Conservation (phyloP, 2,113 vertebrate genomes). For the Syngnathus floridae region DNA sequence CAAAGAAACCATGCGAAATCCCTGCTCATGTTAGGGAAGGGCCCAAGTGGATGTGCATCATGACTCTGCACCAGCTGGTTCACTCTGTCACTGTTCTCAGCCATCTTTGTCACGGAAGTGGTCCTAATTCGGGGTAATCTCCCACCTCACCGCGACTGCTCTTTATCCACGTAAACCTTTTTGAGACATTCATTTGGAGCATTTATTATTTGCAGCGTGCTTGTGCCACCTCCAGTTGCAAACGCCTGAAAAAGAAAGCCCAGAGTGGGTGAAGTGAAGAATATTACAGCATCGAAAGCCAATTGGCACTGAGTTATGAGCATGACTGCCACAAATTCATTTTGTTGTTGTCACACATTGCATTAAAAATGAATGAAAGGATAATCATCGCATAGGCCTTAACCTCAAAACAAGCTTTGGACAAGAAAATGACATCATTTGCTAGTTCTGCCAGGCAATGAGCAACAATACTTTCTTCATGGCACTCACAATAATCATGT, state of each 20-base stretch:
- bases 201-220: not conserved
- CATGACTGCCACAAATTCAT: not conserved
- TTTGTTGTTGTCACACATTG: not conserved
- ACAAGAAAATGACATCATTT: conserved; percentile 1
- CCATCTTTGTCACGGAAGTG: not conserved
- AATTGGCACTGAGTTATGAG: not conserved
- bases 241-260: not conserved
- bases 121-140: not conserved
- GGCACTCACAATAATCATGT: conserved; percentile 8
- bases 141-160: not conserved
- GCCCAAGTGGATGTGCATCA: not conserved
- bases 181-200: not conserved
- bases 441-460: conserved; percentile 8
- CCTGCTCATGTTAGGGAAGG: not conserved
- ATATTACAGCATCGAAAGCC: not conserved
- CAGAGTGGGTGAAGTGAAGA: not conserved
- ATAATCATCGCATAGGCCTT: not conserved
- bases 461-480: conserved; percentile 18
- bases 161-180: not conserved
- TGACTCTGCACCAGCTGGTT: not conserved
- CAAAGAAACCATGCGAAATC: not conserved
- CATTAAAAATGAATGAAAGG: not conserved
- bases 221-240: not conserved
- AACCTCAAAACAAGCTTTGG: not conserved
- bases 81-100: not conserved